A percentile compares a stretch with the other conserved stretches of the same genome.
Conservation (phyloP, 2,888 invertebrate species). For the Steinernema carpocapsae region DNA sequence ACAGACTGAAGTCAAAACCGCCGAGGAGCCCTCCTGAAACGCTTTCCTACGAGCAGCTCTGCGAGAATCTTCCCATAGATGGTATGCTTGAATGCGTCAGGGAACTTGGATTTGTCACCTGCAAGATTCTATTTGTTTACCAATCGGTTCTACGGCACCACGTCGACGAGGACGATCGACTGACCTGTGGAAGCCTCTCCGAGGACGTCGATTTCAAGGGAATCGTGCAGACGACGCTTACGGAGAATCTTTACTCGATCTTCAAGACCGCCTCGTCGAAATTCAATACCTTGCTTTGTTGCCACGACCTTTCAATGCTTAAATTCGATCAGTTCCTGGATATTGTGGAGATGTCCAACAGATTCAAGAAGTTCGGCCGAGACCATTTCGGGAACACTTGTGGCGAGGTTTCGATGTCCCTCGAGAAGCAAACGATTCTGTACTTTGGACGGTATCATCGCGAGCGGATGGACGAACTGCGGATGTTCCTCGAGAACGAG, state of each 20-base stretch:
- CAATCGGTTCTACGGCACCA: constrained; percentile 59
- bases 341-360: constrained; percentile 61
- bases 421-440: constrained; percentile 53
- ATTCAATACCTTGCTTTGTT: constrained; percentile 49
- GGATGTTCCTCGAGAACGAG: constrained; percentile 66
- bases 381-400: constrained; percentile 52
- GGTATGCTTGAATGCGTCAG: constrained; percentile 48
- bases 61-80: constrained; percentile 50
- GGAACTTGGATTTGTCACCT: constrained; percentile 59
- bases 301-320: constrained; percentile 54
- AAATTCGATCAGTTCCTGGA: constrained; percentile 64
- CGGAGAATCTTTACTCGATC: constrained; percentile 36
- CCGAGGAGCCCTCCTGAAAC: constrained; percentile 30
- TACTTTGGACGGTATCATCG: constrained; percentile 54
- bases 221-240: constrained; percentile 27
- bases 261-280: constrained; percentile 48
- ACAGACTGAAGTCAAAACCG: constrained; percentile 38
- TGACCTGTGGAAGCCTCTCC: constrained; percentile 1
- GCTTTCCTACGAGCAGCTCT: constrained; percentile 50
- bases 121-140: constrained; percentile 53
- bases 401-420: constrained; percentile 46
- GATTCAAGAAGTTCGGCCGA: constrained; percentile 61
- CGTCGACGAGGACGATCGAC: constrained; percentile 55
- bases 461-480: constrained; percentile 63
- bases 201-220: constrained; percentile 28